Evolutionary conservation across 2,797 vertebrate species (phyloP), one percentile per base, ranked within the genome.

Genomic region (Lutra lutra): DNA sequence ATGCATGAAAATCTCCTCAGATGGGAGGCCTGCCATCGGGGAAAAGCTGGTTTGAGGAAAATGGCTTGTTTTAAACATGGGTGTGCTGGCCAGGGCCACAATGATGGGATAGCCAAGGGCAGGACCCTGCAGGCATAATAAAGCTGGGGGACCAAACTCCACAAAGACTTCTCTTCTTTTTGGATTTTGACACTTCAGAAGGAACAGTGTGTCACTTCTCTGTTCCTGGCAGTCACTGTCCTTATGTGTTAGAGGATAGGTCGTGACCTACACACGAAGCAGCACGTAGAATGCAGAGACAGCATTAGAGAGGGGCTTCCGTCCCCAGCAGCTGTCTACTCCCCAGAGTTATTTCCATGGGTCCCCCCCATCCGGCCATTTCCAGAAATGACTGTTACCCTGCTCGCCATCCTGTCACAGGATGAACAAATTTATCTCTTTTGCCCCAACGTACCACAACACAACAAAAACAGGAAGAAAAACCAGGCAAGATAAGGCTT

Each of bases 401-500:
- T 91, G 54, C 80, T 87, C 72, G 86, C 56, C 94, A 85, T 58
- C 70, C 96, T 83, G 64, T 5, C 0, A 0, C 93, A 96, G 85
- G 95, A 97, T 94, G 94, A 68, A 91, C 60, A 82, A 79, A 82
- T 89, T 56, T 89, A 86, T 94, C 95, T 93, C 83, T 91, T 90
- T 80, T 51, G 62, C 84, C 79, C 87, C 46, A 95, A 94, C 18
- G 32, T 20, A 73, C 43, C 83, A 56, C 91, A 84, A 25, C 64
- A 94, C 84, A 96, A 94, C 91, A 96, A 92, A 96, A 94, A 93
- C 98, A 94, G 96, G 96, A 96, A 98, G 95, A 83, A 58, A 93
- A 95, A 62, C 7, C 5, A 40, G 66, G 68, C 85, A 79, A 7
- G 7, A 77, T 79, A 88, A 92, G 60, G 83, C 13, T 90, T n/a